Conservation (phyloP, 64 coral and sea anemone genomes). For the Pachyseris speciosa region DNA sequence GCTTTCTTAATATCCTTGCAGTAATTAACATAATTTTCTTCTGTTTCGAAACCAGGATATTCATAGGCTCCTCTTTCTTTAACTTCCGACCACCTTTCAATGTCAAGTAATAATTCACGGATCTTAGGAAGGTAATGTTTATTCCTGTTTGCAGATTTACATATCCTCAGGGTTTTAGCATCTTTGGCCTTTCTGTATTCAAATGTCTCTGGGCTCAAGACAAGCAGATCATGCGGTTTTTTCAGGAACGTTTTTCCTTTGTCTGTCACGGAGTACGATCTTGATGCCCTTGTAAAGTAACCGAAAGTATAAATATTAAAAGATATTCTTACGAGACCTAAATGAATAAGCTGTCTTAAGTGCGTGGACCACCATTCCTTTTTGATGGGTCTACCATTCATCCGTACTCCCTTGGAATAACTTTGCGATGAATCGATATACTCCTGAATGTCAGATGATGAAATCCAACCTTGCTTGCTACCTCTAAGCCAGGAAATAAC, state of each 20-base stretch:
- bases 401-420: not conserved
- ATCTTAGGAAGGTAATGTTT: constrained; percentile 22
- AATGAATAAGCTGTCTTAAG: constrained; percentile 12
- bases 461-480: constrained; percentile 29
- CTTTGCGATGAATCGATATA: constrained; percentile 2
- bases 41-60: constrained; percentile 25
- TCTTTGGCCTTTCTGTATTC: not conserved
- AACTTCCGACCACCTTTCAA: not conserved
- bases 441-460: not conserved
- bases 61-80: not conserved
- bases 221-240: not conserved
- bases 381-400: not conserved
- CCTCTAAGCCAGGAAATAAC: constrained; percentile 52
- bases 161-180: no score
- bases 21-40: not conserved
- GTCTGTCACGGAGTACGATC: not conserved
- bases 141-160: not conserved
- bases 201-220: not conserved
- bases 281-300: not conserved
- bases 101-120: not conserved
- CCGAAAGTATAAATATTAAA: not conserved
- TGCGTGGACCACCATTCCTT: constrained; percentile 41
- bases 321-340: constrained; percentile 6
- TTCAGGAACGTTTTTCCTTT: not conserved
- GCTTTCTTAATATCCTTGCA: not conserved